These are phyloP conservation scores for Gorsachius magnificus DNA, from an alignment of 2,797 vertebrate genomes.

Conservation along the genomic window DNA sequence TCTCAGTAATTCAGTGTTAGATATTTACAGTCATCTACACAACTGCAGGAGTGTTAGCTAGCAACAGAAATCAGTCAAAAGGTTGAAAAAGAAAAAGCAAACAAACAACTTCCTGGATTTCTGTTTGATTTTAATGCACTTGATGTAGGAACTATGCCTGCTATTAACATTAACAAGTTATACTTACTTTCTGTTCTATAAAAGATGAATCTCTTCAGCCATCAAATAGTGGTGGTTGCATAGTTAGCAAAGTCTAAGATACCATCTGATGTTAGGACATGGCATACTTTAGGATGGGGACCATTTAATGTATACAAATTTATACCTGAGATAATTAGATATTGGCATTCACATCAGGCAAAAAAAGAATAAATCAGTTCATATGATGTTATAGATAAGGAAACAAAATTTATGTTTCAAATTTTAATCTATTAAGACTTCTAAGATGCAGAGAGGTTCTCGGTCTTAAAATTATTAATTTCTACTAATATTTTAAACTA, in stretches of 20 bases:
- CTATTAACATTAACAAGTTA: conserved; percentile 27
- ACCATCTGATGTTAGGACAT: background rate
- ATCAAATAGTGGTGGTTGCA: background rate
- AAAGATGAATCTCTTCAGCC: background rate
- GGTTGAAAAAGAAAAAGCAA: background rate
- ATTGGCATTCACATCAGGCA: conserved; percentile 19
- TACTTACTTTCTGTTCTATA: background rate
- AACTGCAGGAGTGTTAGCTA: conserved; percentile 21
- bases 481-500: conserved; percentile 64
- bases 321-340: conserved; percentile 21
- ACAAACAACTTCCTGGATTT: background rate
- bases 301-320: background rate
- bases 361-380: conserved; percentile 54
- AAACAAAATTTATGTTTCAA: conserved; percentile 45
- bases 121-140: conserved; percentile 42
- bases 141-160: background rate
- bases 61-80: conserved; percentile 28
- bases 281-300: background rate
- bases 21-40: conserved; percentile 24
- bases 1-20: conserved; percentile 56
- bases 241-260: background rate
- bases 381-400: conserved; percentile 27
- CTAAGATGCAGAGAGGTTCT: conserved; percentile 21
- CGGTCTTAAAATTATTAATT: conserved; percentile 50
- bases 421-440: conserved; percentile 50